Evolutionary conservation across 2,797 vertebrate genomes (phyloP), one percentile per base, ranked within the genome.

Genomic region (Sebastes ruberrimus): DNA sequence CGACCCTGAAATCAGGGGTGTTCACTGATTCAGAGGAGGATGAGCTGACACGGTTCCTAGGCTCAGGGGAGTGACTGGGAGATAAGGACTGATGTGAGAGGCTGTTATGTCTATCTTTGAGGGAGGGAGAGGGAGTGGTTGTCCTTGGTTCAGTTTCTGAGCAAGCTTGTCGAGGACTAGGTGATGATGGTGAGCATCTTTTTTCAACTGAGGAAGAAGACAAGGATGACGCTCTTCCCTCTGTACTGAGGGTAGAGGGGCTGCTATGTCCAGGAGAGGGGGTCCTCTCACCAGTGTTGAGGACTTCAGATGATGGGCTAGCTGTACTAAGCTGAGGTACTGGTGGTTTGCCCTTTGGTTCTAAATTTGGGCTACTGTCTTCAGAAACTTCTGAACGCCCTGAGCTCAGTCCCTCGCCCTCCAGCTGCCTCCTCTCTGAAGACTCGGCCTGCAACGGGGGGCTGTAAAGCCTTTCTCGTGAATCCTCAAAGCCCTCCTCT

Each of bases 401-500:
- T 28, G 70, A 87, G 59, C 46, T 81, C 63, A 83, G 60, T 69
- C 23, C 80, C 56, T 71, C 74, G 4, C 61, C 42, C 72, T 83
- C 84, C 68, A 67, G 62, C 64, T 85, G 75, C 23, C 28, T 76
- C 14, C 38, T 73, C 71, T 89, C 85, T 68, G 72, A 68, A 83
- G 75, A 78, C 5, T 82, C 80, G 22, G 71, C 78, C 55, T 88
- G 87, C 71, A 86, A 71, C 0, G 57, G 23, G 7, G 92, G 83
- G 52, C 89, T 93, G 27, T 68, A 74, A 71, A 88, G 46, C 83
- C 83, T 88, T 23, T 95, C 94, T 79, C 57, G 88, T 33, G 94
- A 92, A 62, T 97, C 95, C 5, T 97, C 96, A 84, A 93, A 95
- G 6, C 86, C 94, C 75, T 97, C 97, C 84, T 96, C 94, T 67